Base-by-base conservation (phyloP, 2,888 invertebrate species). In the Esperia sulphurella region DNA sequence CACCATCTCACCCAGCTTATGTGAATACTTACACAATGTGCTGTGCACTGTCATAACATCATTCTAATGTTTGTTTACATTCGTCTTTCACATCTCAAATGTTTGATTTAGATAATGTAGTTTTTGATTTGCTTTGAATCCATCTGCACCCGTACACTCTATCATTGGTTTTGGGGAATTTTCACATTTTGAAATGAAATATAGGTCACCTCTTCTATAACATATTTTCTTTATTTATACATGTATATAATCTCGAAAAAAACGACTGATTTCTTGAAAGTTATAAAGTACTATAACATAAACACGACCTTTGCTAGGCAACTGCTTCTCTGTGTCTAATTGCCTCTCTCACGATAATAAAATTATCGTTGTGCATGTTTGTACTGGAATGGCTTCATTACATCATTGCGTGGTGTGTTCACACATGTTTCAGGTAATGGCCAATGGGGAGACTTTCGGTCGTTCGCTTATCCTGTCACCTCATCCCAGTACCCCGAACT, bases 391-490 rank as follows among this genome's bases (percentile, higher is more conserved):
- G 89, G 88, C 88, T 88, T 88, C 87, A 88, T 82, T 87, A 88
- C 88, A 89, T 89, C 88, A 89, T 88, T 87, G 88, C 88, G 88
- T 89, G 87, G 89, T 88, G 88, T 88, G 88, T 88, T 91, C 90
- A 87, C 90, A 82, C 91, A 90, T 90, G 91, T 92, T 92, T 91
- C 92, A 93, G 92, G 92, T 93, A 79, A 91, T 92, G 92, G 92
- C 92, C 87, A 91, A 91, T 85, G 91, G 91, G 83, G 92, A 92
- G 90, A 91, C 91, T 88, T 92, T 90, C 91, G 91, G 91, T 86
- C 88, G 90, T 89, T 91, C 91, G 90, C 90, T 88, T 91, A 90
- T 90, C 91, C 89, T 87, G 55, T 89, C 89, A 54, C 86, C 88
- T 53, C 84, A 72, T 61, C 79, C 80, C 49, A 87, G 68, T 75